A percentile compares a stretch with the other conserved stretches of the same genome.
Conservation (phyloP, 2,888 invertebrate genomes). For the Epicampocera succincta region DNA sequence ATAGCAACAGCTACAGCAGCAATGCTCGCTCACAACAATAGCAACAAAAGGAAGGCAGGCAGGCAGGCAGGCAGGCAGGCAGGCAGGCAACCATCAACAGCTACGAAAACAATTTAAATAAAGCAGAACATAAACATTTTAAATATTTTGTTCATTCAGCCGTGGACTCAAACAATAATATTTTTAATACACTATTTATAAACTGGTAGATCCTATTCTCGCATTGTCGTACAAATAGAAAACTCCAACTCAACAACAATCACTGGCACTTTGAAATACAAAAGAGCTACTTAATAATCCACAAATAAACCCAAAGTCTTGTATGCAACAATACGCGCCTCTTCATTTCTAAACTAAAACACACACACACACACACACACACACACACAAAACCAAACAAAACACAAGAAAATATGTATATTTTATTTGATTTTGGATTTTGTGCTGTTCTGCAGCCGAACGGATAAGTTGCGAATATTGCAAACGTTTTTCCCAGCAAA, state of each 20-base stretch:
- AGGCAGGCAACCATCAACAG: slow-evolving; percentile 34
- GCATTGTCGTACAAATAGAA: slow-evolving; percentile 13
- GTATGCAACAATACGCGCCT: slow-evolving; percentile 32
- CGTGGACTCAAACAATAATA: slow-evolving; percentile 41
- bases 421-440: neutral
- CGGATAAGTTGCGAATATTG: neutral
- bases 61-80: too few species aligned
- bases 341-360: neutral
- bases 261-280: slow-evolving; percentile 31
- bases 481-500: too few species aligned
- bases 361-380: slow-evolving; percentile 3
- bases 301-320: slow-evolving; percentile 15
- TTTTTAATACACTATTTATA: slow-evolving; percentile 49
- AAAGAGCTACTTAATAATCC: slow-evolving; percentile 53
- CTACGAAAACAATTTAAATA: slow-evolving; percentile 45
- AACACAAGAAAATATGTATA: too few species aligned
- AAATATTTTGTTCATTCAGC: slow-evolving; percentile 64
- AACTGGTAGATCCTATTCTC: slow-evolving; percentile 45
- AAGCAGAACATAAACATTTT: slow-evolving; percentile 64
- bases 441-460: neutral
- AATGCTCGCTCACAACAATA: slow-evolving; percentile 17
- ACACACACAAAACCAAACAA: neutral
- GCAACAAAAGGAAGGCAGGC: neutral
- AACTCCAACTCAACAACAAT: neutral
- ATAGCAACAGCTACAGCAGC: slow-evolving; percentile 20